Conservation (phyloP, 2,113 vertebrate genomes). For the Diphyllodes magnificus region DNA sequence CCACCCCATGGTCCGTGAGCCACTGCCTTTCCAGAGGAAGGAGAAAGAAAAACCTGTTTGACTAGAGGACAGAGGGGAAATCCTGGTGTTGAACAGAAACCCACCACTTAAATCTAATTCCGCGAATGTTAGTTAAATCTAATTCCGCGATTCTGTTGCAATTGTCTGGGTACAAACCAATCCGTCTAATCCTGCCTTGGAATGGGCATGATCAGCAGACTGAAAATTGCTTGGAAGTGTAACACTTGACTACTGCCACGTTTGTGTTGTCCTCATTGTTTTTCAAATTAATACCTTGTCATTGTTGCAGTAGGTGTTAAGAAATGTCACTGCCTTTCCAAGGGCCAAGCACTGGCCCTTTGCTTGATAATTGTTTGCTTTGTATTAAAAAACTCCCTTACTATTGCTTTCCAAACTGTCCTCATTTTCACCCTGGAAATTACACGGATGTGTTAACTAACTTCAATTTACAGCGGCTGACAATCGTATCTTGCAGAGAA, state of each 20-base stretch:
- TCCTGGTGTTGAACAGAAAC: neutral
- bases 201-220: conserved; percentile 53
- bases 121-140: neutral
- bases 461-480: conserved; percentile 87
- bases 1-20: accelerated
- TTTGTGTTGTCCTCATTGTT: conserved; percentile 79
- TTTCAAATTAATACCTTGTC: conserved; percentile 94
- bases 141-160: neutral
- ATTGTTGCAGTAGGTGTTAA: conserved; percentile 85
- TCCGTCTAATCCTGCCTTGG: conserved; percentile 59
- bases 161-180: conserved; percentile 40
- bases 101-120: conserved; percentile 5
- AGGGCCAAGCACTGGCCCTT: conserved; percentile 81
- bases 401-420: conserved; percentile 81
- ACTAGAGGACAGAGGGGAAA: neutral
- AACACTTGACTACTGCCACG: conserved; percentile 81
- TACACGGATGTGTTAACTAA: conserved; percentile 90
- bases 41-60: neutral
- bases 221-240: conserved; percentile 81
- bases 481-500: conserved; percentile 81
- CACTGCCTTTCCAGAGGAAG: neutral
- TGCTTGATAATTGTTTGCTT: conserved; percentile 90
- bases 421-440: conserved; percentile 90
- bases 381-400: conserved; percentile 77
- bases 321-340: conserved; percentile 76